Percentiles rank a stretch among this genome's conserved stretches.
Conservation (phyloP, 2,888 invertebrate species). For the Tetrapedia diversipes region DNA sequence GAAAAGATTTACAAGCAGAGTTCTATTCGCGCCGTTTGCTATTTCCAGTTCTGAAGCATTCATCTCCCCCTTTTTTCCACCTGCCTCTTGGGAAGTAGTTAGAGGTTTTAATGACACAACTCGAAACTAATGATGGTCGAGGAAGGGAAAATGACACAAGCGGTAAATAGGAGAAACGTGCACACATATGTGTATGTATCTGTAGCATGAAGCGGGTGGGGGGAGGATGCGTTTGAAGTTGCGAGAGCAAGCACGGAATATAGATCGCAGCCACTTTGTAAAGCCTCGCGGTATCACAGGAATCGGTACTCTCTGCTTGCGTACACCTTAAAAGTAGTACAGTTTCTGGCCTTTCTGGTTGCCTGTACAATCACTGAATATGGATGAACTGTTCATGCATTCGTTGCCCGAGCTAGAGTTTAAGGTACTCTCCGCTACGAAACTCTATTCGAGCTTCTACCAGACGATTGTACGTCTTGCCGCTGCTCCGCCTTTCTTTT, state of each 20-base stretch:
- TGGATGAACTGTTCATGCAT: slow-evolving; percentile 56
- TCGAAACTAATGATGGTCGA: background rate
- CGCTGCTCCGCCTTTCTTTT: slow-evolving; percentile 12
- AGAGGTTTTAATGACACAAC: slow-evolving; percentile 16
- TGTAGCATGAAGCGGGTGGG: too few relatives aligned
- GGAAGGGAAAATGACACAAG: background rate
- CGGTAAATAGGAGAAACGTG: background rate
- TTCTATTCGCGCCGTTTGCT: background rate
- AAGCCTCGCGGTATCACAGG: slow-evolving; percentile 28
- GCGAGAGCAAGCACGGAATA: slow-evolving; percentile 15
- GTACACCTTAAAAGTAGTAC: slow-evolving; percentile 28
- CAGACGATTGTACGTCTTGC: slow-evolving; percentile 30
- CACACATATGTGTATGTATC: background rate
- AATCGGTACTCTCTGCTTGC: slow-evolving; percentile 11
- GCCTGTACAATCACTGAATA: slow-evolving; percentile 59
- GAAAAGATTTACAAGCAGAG: background rate
- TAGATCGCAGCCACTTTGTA: slow-evolving; percentile 43
- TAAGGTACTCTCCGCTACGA: slow-evolving; percentile 25
- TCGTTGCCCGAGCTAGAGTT: slow-evolving; percentile 38
- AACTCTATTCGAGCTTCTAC: slow-evolving; percentile 27
- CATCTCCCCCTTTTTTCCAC: background rate
- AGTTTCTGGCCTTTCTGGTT: slow-evolving; percentile 45
- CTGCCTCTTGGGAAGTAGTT: slow-evolving; percentile 2
- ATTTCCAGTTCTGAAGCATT: background rate
- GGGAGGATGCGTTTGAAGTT: background rate